Conservation (phyloP, 2,888 invertebrate genomes). For the Rambutsinella grinnellia region DNA sequence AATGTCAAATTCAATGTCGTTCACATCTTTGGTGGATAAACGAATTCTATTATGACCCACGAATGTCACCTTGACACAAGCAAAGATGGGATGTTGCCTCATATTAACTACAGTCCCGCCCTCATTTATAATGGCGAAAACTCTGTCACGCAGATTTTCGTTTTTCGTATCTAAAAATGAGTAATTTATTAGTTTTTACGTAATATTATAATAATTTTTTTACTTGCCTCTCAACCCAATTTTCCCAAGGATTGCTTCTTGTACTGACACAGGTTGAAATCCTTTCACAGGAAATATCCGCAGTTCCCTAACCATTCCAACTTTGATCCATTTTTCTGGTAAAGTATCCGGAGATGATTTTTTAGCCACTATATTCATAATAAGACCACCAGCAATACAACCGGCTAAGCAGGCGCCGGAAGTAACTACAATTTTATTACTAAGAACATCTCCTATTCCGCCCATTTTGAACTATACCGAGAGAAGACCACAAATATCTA, state of each 20-base stretch:
- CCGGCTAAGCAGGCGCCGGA: slow-evolving; percentile 32
- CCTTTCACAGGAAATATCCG: slow-evolving; percentile 51
- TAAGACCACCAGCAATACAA: slow-evolving; percentile 42
- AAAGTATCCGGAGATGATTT: not conserved
- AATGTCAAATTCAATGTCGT: slow-evolving; percentile 32
- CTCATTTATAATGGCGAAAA: slow-evolving; percentile 54
- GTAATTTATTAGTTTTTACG: not conserved
- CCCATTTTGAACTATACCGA: too few species aligned
- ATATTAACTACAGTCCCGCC: slow-evolving; percentile 40
- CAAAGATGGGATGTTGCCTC: slow-evolving; percentile 43
- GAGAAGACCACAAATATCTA: too few species aligned
- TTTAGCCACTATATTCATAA: slow-evolving; percentile 25
- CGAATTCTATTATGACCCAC: slow-evolving; percentile 40
- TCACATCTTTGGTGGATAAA: slow-evolving; percentile 22
- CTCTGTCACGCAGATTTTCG: slow-evolving; percentile 52
- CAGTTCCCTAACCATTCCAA: slow-evolving; percentile 44
- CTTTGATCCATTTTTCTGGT: slow-evolving; percentile 56
- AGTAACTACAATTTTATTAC: not conserved
- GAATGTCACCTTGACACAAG: slow-evolving; percentile 27
- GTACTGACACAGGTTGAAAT: slow-evolving; percentile 22
- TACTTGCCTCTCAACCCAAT: slow-evolving; percentile 46
- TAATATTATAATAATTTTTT: not conserved
- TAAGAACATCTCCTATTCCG: slow-evolving; percentile 24
- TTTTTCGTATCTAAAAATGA: slow-evolving; percentile 19
- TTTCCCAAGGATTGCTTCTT: slow-evolving; percentile 24